These are phyloP conservation scores for Tragelaphus buxtoni DNA, from an alignment of 2,113 vertebrate genomes.

Conservation along the genomic window DNA sequence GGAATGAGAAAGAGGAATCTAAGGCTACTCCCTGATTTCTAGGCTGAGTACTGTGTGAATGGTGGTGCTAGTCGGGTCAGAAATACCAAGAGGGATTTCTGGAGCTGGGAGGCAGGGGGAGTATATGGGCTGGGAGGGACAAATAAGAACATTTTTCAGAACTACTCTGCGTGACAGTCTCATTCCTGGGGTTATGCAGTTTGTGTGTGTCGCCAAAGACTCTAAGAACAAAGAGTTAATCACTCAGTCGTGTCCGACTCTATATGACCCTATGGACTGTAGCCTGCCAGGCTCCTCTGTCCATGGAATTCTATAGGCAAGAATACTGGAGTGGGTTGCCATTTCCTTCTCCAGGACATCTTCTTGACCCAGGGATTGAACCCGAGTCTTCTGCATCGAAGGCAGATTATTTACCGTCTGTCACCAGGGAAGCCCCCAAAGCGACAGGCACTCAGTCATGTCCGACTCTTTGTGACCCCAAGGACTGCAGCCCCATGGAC, in stretches of 20 bases:
- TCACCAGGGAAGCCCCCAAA: neutral
- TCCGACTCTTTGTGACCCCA: neutral
- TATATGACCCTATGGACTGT: neutral
- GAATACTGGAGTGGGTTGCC: neutral
- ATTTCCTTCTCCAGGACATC: neutral
- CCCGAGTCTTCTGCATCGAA: neutral
- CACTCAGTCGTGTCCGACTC: neutral
- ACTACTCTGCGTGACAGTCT: neutral
- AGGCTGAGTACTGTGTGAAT: neutral
- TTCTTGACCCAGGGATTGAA: neutral
- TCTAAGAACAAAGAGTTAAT: neutral
- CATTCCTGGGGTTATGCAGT: neutral
- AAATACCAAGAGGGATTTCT: neutral
- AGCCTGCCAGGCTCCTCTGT: neutral
- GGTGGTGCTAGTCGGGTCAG: neutral
- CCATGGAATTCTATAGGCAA: neutral
- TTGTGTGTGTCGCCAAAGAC: neutral
- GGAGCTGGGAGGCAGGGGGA: neutral
- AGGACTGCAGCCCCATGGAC: too few species aligned
- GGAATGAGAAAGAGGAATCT: neutral
- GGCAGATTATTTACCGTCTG: neutral
- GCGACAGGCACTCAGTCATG: accelerated
- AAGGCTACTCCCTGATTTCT: neutral
- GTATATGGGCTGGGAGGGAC: accelerated
- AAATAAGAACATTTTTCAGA: neutral